These are phyloP conservation scores for Hypsibius dujardini DNA, from an alignment of 1,140 invertebrate genomes.

Conservation along the genomic window DNA sequence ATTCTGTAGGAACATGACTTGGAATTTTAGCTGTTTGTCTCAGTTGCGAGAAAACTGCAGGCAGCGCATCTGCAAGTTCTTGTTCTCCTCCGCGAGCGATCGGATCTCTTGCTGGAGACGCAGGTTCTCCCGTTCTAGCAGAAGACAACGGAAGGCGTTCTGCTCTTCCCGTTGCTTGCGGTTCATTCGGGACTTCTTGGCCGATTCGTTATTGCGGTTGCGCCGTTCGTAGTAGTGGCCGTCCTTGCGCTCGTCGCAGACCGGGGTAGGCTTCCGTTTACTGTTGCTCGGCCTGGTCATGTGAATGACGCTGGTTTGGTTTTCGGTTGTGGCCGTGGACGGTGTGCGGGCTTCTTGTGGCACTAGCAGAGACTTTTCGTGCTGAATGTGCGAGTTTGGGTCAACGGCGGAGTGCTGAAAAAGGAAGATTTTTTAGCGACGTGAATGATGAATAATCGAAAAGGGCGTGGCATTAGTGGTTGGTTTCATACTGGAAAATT, in stretches of 20 bases:
- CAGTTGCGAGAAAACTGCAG: no score
- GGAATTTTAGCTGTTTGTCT: not conserved
- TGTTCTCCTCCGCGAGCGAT: constrained; percentile 24
- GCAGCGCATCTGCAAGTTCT: not conserved
- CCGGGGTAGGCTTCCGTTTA: constrained; percentile 27
- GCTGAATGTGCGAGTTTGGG: no score
- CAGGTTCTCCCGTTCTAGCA: constrained; percentile 34
- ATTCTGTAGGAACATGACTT: not conserved
- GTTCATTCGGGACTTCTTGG: constrained; percentile 33
- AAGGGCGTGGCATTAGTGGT: no score
- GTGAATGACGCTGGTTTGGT: not conserved
- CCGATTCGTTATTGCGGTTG: constrained; percentile 36
- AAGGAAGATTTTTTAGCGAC: no score
- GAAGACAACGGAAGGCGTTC: constrained; percentile 27
- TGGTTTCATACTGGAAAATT: no score
- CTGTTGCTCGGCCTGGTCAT: not conserved
- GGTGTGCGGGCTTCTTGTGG: no score
- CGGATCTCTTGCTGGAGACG: constrained; percentile 30
- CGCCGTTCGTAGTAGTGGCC: constrained; percentile 33
- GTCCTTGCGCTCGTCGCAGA: constrained; percentile 32
- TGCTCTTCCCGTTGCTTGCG: constrained; percentile 31
- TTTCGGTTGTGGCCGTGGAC: no score
- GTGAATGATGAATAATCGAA: no score
- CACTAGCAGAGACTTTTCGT: no score
- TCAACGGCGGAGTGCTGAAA: no score